Evolutionary conservation across 35 echinoderm and acorn worm genomes (phyloP), one percentile per base, ranked within the genome.

Genomic region (Amphiura filiformis): DNA sequence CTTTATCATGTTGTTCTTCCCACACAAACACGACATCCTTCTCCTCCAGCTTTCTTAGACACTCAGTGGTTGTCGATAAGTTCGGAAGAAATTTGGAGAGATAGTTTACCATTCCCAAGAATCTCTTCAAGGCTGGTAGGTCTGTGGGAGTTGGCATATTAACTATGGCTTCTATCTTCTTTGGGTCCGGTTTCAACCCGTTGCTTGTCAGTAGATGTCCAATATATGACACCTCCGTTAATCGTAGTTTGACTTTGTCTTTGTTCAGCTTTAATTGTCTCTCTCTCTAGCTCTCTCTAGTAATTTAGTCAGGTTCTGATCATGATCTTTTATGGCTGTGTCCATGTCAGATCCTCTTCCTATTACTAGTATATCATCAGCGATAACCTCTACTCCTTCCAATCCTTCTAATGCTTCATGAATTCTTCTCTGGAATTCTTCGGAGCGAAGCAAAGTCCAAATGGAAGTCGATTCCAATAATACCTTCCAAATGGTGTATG

Each of bases 21-120:
- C 93, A 95, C 37, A 56, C 65, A 80, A 89, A 92, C 1, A 87
- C 85, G 56, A 47, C 47, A 44, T 88, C 85, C 36, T 95, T 91
- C 2, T 84, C 34, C 47, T 84, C 80, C 12, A 82, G 77, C 44
- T 87, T 80, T 35, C 88, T 26, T 34, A 92, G 32, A n/a, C 11
- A n/a, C 17, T 15, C 26, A 4, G 11, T 70, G 28, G 9, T 15
- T 30, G 61, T 11, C 15, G 61, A n/a, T 3, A 11, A 70, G 28
- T 70, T 70, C 2, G 61, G 61, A 3, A 70, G 28, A 70, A 70
- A 70, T 30, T 70, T 70, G 15, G 26, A 70, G 26, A 70, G 9
- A 70, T 11, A n/a, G 17, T 30, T 70, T 4, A 70, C 61, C 61
- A 70, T 70, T n/a, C 61, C 61, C 2, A 70, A 23, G 28, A 70